A percentile compares a stretch with the other conserved stretches of the same genome.
These are phyloP conservation scores for Ooceraea biroi DNA, from an alignment of 1,140 invertebrate genomes.

Conservation along the genomic window DNA sequence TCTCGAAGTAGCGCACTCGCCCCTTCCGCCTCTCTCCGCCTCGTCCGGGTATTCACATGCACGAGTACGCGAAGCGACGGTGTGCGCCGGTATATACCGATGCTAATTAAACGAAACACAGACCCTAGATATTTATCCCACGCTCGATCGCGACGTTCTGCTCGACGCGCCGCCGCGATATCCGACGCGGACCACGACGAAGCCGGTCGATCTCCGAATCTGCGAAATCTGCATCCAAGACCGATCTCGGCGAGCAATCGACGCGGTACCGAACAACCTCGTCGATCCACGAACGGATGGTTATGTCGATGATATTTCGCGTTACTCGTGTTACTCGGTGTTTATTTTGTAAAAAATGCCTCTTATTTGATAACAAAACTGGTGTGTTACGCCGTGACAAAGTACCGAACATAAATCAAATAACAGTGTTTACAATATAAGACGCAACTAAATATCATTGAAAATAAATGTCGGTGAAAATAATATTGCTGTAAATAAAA, in stretches of 20 bases:
- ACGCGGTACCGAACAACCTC: neutral
- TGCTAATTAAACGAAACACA: constrained; percentile 79
- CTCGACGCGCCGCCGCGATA: constrained; percentile 54
- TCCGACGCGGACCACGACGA: constrained; percentile 6
- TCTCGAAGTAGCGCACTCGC: constrained; percentile 24
- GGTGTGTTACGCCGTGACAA: too few species aligned
- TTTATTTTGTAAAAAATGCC: too few species aligned
- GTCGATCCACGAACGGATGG: neutral
- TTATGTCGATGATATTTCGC: neutral
- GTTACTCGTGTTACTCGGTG: too few species aligned
- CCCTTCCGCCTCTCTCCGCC: neutral
- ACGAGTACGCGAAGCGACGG: constrained; percentile 44
- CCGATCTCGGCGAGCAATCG: neutral
- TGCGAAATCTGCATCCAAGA: neutral
- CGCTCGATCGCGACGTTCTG: constrained; percentile 66
- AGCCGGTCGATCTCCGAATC: neutral
- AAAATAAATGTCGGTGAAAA: too few species aligned
- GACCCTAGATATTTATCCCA: constrained; percentile 78
- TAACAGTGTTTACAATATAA: too few species aligned
- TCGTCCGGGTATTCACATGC: constrained; percentile 38
- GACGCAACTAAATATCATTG: too few species aligned
- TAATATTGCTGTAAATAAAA: too few species aligned
- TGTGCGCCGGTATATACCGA: constrained; percentile 71
- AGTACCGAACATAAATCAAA: too few species aligned
- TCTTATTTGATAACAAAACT: too few species aligned